Base-by-base conservation (phyloP, 2,888 invertebrate species). In the Patella caerulea region DNA sequence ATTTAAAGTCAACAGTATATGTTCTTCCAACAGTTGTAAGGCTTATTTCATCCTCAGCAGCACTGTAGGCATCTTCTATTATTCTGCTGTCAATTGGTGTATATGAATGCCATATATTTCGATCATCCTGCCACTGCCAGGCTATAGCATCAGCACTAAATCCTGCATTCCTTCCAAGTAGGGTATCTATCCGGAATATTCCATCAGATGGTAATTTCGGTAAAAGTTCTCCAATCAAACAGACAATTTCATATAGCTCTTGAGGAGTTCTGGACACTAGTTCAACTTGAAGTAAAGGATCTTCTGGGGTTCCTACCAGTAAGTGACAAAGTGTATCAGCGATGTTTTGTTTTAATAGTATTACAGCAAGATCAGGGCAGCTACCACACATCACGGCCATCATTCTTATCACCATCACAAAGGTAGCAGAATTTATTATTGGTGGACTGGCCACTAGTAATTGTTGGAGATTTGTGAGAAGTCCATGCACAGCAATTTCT, bases 71-170 rank as follows among this genome's bases (percentile, higher is more conserved):
- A 80, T 97, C 94, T 93, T 99, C 98, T 82, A 99, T 95, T 85
- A 98, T 96, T 84, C 97, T 94, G 84, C 97, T 96, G 93, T 98
- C 98, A 79, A 97, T 96, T 85, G 95, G 94, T 70, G 97, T 96
- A 92, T 98, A 99, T 9, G 97, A 95, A 91, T 97, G 97, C 97
- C 93, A 97, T 79, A 93, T 92, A 88, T 96, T 97, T 89, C 97
- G 94, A 92, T 98, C 98, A 91, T 98, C 98, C 76, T 97, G 94
- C 98, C 98, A 99, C 92, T 98, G 98, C 99, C 99, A 99, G 84
- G 96, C 95, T 3, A 97, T 96, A 78, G 95, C 94, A 90, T 96
- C 95, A 9, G 85, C 84, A 88, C 94, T 94, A 11, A 94, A 93
- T 52, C 94, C 93, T 12, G 86, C 84, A 12, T 88, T 88, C 77